phyloP scores from a whole-genome alignment of 92 coral and sea anemone species.

The Phenganax marumi region DNA sequence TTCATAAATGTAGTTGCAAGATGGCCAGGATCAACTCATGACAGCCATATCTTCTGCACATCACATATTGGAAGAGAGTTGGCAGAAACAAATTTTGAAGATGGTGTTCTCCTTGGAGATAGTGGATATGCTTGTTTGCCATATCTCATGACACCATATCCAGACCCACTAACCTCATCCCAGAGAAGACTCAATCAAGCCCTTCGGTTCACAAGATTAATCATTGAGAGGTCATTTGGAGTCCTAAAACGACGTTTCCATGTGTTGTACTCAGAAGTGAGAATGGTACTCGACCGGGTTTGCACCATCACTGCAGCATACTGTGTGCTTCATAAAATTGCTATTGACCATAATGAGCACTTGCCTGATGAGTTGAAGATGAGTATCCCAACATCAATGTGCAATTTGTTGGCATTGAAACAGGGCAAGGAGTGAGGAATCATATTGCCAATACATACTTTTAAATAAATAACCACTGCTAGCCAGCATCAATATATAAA shows the following conservation, averaged over 20 bases:
- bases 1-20: slow-evolving; percentile 40
- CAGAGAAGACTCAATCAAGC: slow-evolving; percentile 49
- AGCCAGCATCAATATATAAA: too few relatives aligned
- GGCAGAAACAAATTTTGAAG: slow-evolving; percentile 36
- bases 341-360: slow-evolving; percentile 52
- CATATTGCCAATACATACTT: too few relatives aligned
- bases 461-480: too few relatives aligned
- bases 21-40: slow-evolving; percentile 45
- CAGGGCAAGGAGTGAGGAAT: too few relatives aligned
- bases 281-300: slow-evolving; percentile 66
- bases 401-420: not conserved
- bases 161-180: slow-evolving; percentile 40
- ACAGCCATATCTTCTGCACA: slow-evolving; percentile 41
- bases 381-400: slow-evolving; percentile 23
- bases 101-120: slow-evolving; percentile 51
- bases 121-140: slow-evolving; percentile 65
- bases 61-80: slow-evolving; percentile 32
- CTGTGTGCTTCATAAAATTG: slow-evolving; percentile 64
- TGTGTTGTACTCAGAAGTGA: slow-evolving; percentile 56
- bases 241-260: slow-evolving; percentile 60
- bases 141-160: slow-evolving; percentile 57
- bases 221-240: slow-evolving; percentile 62
- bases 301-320: slow-evolving; percentile 63
- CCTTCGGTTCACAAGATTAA: slow-evolving; percentile 45
- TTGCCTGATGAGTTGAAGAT: slow-evolving; percentile 26